phyloP scores from a whole-genome alignment of 2,888 invertebrate species.

The Mantis religiosa region DNA sequence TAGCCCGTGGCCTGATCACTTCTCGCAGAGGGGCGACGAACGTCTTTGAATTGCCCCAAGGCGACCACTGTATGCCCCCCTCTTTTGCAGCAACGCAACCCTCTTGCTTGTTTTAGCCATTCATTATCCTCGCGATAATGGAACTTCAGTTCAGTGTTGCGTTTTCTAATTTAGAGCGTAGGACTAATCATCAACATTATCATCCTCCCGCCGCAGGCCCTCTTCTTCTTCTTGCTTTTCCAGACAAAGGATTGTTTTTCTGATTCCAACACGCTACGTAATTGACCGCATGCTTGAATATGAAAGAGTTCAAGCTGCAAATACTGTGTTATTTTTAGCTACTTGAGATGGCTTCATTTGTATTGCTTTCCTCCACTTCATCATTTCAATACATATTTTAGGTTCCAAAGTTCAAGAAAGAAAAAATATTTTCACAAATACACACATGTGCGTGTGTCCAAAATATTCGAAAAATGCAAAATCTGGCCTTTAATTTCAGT shows the following conservation, averaged over 20 bases:
- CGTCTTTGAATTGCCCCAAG: not conserved
- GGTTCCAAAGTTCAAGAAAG: no score
- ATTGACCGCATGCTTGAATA: no score
- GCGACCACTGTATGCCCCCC: not conserved
- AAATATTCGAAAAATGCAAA: no score
- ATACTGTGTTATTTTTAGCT: no score
- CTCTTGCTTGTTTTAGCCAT: not conserved
- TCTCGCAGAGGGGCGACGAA: not conserved
- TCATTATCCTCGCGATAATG: not conserved
- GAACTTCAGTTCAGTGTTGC: not conserved
- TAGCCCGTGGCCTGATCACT: constrained; percentile 6
- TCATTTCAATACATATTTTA: no score
- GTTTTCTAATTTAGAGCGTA: not conserved
- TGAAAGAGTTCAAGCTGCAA: no score
- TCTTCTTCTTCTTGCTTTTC: not conserved
- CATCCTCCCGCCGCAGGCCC: not conserved
- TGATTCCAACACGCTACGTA: not conserved
- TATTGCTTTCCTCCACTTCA: no score
- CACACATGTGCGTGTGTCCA: no score
- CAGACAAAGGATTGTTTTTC: not conserved
- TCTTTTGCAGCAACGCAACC: not conserved
- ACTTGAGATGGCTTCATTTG: no score
- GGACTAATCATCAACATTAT: not conserved
- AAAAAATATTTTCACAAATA: no score
- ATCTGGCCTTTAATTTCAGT: no score